Conservation (phyloP, 2,797 vertebrate genomes). For the Sardinella longiceps region DNA sequence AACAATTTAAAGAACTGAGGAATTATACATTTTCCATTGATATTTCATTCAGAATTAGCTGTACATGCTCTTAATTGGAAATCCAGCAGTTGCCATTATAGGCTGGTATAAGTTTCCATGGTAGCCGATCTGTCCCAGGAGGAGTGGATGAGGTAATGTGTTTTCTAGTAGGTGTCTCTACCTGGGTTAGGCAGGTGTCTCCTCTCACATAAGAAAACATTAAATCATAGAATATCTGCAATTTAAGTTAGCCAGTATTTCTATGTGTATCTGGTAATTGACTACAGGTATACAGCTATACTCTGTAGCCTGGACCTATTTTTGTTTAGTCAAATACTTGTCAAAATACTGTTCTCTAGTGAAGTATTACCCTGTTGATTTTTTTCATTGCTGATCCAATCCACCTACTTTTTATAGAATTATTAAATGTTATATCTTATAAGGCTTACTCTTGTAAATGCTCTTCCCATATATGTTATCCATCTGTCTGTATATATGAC, state of each 20-base stretch:
- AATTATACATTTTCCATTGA: too few species aligned
- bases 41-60: conserved; percentile 37
- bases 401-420: too few species aligned
- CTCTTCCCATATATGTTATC: too few species aligned
- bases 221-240: background rate
- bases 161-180: background rate
- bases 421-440: background rate
- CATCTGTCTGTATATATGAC: background rate
- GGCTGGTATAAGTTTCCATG: conserved; percentile 78
- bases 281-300: background rate
- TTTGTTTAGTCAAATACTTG: background rate
- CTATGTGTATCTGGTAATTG: background rate
- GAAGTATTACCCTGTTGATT: background rate
- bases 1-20: too few species aligned
- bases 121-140: conserved; percentile 54
- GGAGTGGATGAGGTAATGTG: background rate
- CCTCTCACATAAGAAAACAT: background rate
- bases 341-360: background rate
- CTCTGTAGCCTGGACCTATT: background rate
- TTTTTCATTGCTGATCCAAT: background rate
- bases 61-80: conserved; percentile 67
- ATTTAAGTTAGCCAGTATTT: background rate
- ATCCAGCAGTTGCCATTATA: conserved; percentile 66
- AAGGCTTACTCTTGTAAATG: background rate
- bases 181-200: background rate